Evolutionary conservation across 2,113 vertebrate genomes (phyloP).

Genomic region (Istiophorus platypterus): DNA sequence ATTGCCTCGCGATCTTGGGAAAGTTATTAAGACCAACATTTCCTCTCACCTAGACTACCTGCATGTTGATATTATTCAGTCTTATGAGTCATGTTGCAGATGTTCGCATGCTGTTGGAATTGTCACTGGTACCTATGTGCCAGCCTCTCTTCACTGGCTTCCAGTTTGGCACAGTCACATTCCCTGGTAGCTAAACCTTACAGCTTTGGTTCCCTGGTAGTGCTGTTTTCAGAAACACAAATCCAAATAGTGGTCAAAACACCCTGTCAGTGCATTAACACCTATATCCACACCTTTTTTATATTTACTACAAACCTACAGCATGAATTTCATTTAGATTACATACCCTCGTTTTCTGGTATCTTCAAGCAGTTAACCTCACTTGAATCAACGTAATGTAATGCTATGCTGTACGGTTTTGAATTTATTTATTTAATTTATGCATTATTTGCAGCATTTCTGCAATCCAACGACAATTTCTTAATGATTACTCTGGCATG

Average conservation of each 20-base stretch:
- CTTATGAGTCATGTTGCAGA: neutral
- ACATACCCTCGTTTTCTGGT: too few species aligned
- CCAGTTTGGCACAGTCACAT: neutral
- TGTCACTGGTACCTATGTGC: neutral
- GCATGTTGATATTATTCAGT: conserved; percentile 16
- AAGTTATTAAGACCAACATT: conserved; percentile 37
- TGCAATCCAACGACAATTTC: neutral
- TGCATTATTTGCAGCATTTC: neutral
- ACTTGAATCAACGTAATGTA: neutral
- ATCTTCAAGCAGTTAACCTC: too few species aligned
- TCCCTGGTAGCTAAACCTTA: too few species aligned
- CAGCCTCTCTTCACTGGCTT: neutral
- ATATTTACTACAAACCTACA: too few species aligned
- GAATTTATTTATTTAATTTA: too few species aligned
- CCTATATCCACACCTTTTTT: too few species aligned
- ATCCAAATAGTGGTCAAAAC: too few species aligned
- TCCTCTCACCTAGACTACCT: conserved; percentile 16
- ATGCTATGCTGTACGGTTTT: too few species aligned
- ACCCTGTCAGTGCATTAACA: too few species aligned
- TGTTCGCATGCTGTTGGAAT: neutral
- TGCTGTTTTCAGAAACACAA: too few species aligned
- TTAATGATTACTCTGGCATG: neutral
- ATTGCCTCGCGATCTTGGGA: conserved; percentile 14
- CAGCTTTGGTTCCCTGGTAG: too few species aligned
- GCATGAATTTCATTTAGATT: too few species aligned